Conservation (phyloP, 2,113 vertebrate genomes). For the Leptobrachium ailaonicum region DNA sequence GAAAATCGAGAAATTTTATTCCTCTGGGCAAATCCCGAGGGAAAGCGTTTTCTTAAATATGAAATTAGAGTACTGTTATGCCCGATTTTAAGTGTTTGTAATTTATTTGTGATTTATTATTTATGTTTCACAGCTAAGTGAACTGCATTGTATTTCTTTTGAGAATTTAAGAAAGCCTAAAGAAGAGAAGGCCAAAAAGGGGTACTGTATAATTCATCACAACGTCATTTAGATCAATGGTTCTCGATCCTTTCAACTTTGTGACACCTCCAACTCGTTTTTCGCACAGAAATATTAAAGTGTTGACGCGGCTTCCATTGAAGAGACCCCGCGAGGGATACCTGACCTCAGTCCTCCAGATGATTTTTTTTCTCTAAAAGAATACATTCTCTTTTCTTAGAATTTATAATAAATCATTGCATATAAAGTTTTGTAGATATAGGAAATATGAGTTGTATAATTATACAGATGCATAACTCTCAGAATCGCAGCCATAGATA, state of each 20-base stretch:
- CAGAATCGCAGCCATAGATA: too few species aligned
- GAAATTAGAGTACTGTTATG: neutral
- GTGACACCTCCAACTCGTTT: neutral
- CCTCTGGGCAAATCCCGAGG: neutral
- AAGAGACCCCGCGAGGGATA: too few species aligned
- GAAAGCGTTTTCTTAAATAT: neutral
- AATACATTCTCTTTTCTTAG: too few species aligned
- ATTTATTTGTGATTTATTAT: slow-evolving; percentile 1
- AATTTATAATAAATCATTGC: too few species aligned
- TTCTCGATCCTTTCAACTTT: neutral
- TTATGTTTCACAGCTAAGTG: neutral
- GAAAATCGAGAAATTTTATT: too few species aligned
- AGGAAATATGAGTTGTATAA: too few species aligned
- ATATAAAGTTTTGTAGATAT: too few species aligned
- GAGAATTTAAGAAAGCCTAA: neutral
- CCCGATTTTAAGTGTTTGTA: neutral
- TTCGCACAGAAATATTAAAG: neutral
- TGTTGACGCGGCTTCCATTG: too few species aligned
- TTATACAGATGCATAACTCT: too few species aligned
- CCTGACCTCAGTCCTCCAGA: too few species aligned
- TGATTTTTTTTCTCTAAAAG: too few species aligned
- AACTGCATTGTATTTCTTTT: neutral
- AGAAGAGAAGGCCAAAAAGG: neutral
- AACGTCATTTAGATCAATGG: neutral
- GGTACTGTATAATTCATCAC: neutral